phyloP scores from a whole-genome alignment of 2,888 invertebrate genomes.

The Pollenia amentaria region DNA sequence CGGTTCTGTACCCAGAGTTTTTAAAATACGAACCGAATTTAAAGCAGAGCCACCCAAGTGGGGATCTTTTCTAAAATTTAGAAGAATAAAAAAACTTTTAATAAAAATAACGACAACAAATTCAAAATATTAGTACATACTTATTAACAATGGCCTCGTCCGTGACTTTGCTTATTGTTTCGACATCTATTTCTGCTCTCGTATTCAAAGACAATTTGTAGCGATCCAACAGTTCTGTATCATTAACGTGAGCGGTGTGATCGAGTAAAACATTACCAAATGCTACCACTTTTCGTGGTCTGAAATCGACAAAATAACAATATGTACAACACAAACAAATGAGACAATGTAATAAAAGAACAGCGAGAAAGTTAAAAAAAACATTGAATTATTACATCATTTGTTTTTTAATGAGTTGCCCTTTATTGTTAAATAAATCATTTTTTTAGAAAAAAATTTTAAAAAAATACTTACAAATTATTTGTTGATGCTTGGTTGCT shows the following conservation, averaged over 20 bases:
- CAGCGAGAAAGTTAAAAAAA: conserved; percentile 6
- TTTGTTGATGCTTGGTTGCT: conserved; percentile 42
- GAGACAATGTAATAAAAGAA: not conserved
- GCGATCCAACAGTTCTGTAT: conserved; percentile 79
- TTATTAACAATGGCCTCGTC: conserved; percentile 75
- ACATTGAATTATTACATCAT: conserved; percentile 57
- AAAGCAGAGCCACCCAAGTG: conserved; percentile 85
- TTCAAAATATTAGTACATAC: conserved; percentile 38
- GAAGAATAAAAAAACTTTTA: not conserved
- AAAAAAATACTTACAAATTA: conserved; percentile 57
- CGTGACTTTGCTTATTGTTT: conserved; percentile 78
- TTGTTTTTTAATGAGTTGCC: not conserved
- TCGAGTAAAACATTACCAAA: conserved; percentile 84
- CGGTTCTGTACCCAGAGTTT: conserved; percentile 83
- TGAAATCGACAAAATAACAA: conserved; percentile 52
- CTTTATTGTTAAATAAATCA: not conserved
- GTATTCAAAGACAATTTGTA: conserved; percentile 79
- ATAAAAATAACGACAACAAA: conserved; percentile 12
- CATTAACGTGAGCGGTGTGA: conserved; percentile 77
- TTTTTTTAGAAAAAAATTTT: not conserved
- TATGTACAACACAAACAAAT: not conserved
- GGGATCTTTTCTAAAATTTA: conserved; percentile 41
- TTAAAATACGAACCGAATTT: conserved; percentile 85
- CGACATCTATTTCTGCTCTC: conserved; percentile 81
- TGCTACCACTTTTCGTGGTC: conserved; percentile 81